These are phyloP conservation scores for Synodontis membranacea DNA, from an alignment of 2,113 vertebrate genomes.

Conservation along the genomic window DNA sequence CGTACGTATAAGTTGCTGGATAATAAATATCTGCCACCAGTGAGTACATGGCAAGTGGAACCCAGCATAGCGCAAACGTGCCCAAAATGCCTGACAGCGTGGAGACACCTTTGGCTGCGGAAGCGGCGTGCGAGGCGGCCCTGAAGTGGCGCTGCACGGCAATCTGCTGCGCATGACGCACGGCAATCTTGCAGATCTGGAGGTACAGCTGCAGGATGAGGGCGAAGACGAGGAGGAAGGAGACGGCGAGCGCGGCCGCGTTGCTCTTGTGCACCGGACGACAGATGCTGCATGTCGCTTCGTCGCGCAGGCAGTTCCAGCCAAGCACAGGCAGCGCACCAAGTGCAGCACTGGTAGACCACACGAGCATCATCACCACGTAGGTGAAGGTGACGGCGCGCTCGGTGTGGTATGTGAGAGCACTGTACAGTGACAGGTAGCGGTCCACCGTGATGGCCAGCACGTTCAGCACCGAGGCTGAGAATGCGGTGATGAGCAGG, in stretches of 20 bases:
- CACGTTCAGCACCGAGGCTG: slow-evolving; percentile 85
- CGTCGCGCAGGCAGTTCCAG: slow-evolving; percentile 86
- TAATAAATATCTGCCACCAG: slow-evolving; percentile 84
- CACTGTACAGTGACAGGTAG: slow-evolving; percentile 90
- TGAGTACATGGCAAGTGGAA: slow-evolving; percentile 87
- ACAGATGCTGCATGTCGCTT: slow-evolving; percentile 84
- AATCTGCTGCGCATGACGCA: slow-evolving; percentile 90
- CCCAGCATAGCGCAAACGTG: slow-evolving; percentile 87
- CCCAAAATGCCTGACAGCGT: slow-evolving; percentile 86
- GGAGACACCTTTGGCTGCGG: slow-evolving; percentile 88
- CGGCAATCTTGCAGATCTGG: slow-evolving; percentile 89
- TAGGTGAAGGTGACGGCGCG: slow-evolving; percentile 83
- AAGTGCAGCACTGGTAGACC: slow-evolving; percentile 75
- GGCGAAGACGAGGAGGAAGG: slow-evolving; percentile 86
- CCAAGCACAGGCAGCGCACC: slow-evolving; percentile 83
- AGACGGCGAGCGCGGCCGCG: slow-evolving; percentile 81
- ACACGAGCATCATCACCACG: slow-evolving; percentile 77
- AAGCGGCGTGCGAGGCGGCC: slow-evolving; percentile 69
- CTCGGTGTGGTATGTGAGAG: slow-evolving; percentile 89
- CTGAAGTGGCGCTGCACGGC: slow-evolving; percentile 89
- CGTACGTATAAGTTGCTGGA: slow-evolving; percentile 84
- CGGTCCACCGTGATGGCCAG: slow-evolving; percentile 91
- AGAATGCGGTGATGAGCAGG: slow-evolving; percentile 84
- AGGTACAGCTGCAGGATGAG: slow-evolving; percentile 91
- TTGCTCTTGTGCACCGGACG: slow-evolving; percentile 85